Evolutionary conservation across 2,113 vertebrate species (phyloP), one percentile per base, ranked within the genome.

Genomic region (Osmerus mordax): DNA sequence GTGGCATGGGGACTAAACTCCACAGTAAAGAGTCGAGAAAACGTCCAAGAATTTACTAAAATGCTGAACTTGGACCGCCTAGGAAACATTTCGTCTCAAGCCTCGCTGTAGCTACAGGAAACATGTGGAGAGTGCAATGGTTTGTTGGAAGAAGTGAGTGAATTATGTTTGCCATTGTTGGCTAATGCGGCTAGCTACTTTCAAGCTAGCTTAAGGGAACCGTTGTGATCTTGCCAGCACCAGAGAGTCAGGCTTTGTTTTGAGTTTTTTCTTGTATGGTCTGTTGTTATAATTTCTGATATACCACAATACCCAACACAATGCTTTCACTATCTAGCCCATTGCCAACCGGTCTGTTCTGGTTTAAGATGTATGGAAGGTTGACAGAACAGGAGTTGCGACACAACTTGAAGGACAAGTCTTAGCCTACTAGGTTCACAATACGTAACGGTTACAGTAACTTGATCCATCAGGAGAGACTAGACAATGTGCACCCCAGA

Each of bases 111-210:
- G 0, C 16, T 28, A 56, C 53, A 69, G 18, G 3, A 67, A 77
- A 18, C 54, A 93, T 93, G 92, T 93, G 91, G 91, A 76, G 90
- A 79, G 55, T 92, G 14, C 86, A 91, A 18, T 86, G 85, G n/a
- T 69, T 91, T 1, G 73, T 90, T 6, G 84, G 87, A 36, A 84
- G 92, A 91, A 90, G 92, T 93, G 79, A 90, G 86, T 62, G 9
- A 23, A 65, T 58, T 62, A 77, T 28, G n/a, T 15, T 3, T 54
- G 52, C 69, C 29, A 8, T 63, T 14, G 41, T 47, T 47, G 41
- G 41, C 8, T 47, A 47, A 47, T 47, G 41, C 41, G 41, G 41
- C 41, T 47, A 47, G 41, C 41, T 9, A 47, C 41, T 47, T 47
- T 47, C 41, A 47, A 47, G 9, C 41, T 47, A 47, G 41, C 2